Conservation (phyloP, 2,888 invertebrate genomes). For the Exocentrus adspersus region DNA sequence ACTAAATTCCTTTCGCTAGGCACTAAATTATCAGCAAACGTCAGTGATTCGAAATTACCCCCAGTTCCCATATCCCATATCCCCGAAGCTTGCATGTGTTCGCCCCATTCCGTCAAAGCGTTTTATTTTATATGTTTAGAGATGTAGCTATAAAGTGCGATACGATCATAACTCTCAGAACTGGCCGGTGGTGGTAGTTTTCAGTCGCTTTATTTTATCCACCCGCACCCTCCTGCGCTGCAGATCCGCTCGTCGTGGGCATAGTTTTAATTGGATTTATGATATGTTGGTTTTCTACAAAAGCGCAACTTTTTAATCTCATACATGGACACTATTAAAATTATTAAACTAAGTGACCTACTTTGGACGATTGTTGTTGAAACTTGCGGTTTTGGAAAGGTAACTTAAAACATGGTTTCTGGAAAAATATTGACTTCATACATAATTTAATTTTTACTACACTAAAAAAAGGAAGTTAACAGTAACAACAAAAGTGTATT, state of each 20-base stretch:
- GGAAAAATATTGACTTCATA: too few relatives aligned
- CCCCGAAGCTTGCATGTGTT: background rate
- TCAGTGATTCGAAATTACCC: background rate
- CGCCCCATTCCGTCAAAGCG: slow-evolving; percentile 1
- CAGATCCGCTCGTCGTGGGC: background rate
- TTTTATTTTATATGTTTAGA: slow-evolving; percentile 15
- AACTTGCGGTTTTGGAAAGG: too few relatives aligned
- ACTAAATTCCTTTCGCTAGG: too few relatives aligned
- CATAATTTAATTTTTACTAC: too few relatives aligned
- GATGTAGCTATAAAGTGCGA: slow-evolving; percentile 12
- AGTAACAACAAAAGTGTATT: too few relatives aligned
- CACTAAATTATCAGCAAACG: slow-evolving; percentile 1
- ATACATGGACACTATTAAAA: too few relatives aligned
- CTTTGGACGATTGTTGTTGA: too few relatives aligned
- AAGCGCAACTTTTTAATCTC: too few relatives aligned
- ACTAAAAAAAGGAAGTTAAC: too few relatives aligned
- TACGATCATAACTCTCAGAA: slow-evolving; percentile 11
- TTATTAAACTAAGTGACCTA: too few relatives aligned
- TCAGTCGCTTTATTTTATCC: slow-evolving; percentile 13
- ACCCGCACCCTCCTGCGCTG: too few relatives aligned
- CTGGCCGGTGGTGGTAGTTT: slow-evolving; percentile 10
- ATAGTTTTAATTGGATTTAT: slow-evolving; percentile 8
- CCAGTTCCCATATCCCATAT: background rate
- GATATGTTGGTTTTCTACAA: slow-evolving; percentile 1
- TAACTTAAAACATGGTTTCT: too few relatives aligned